Evolutionary conservation across 2,113 vertebrate genomes (phyloP).

Genomic region (Climacteris rufus): DNA sequence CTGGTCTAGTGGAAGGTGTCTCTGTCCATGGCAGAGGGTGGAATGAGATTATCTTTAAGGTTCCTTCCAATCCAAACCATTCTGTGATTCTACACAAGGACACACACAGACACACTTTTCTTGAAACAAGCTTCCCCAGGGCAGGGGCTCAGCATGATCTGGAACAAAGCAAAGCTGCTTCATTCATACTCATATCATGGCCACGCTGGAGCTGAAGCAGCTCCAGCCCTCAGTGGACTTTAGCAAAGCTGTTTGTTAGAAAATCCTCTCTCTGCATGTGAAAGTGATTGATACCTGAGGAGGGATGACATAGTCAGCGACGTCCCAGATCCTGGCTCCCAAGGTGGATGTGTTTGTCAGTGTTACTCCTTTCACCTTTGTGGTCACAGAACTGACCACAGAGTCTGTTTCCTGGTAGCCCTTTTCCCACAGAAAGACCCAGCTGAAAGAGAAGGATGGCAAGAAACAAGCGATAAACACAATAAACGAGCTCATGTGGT

Average conservation of each 20-base stretch:
- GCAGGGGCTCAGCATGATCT: background rate
- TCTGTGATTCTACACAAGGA: background rate
- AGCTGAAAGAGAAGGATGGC: conserved; percentile 67
- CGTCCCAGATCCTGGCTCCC: conserved; percentile 84
- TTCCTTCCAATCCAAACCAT: background rate
- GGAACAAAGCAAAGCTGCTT: background rate
- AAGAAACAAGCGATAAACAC: background rate
- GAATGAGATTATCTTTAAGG: background rate
- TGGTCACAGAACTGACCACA: conserved; percentile 80
- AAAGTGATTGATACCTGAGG: conserved; percentile 76
- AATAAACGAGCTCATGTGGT: background rate
- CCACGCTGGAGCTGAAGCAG: background rate
- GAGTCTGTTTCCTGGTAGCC: conserved; percentile 88
- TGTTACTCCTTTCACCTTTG: conserved; percentile 82
- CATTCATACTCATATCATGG: background rate
- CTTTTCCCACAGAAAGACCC: conserved; percentile 90
- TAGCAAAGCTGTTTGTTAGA: background rate
- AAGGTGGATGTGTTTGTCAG: conserved; percentile 74
- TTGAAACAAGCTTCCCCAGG: background rate
- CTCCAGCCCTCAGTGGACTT: background rate
- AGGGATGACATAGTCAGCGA: conserved; percentile 86
- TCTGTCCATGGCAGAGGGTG: background rate
- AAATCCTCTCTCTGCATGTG: background rate
- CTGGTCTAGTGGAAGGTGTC: background rate
- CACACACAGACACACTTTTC: background rate